These are phyloP conservation scores for Acrobasis suavella DNA, from an alignment of 2,888 invertebrate species.

Conservation along the genomic window DNA sequence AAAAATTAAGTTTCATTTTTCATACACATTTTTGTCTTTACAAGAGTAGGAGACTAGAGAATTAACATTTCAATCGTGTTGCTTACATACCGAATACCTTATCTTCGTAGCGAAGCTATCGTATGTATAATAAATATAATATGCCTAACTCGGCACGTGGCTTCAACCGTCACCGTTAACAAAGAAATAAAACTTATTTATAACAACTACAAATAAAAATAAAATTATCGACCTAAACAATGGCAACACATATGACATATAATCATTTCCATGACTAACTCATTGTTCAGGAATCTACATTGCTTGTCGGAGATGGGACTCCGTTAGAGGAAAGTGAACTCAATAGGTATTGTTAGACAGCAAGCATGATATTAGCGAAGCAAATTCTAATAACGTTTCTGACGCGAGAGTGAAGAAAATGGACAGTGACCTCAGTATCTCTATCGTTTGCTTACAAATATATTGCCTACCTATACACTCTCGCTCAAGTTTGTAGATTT, in stretches of 20 bases:
- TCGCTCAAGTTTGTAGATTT: too few relatives aligned
- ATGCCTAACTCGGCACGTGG: slow-evolving; percentile 32
- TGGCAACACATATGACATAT: slow-evolving; percentile 75
- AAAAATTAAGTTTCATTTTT: slow-evolving; percentile 72
- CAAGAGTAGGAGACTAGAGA: slow-evolving; percentile 80
- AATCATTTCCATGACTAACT: slow-evolving; percentile 66
- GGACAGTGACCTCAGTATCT: too few relatives aligned
- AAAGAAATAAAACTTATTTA: slow-evolving; percentile 60
- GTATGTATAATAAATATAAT: slow-evolving; percentile 38
- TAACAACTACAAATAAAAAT: slow-evolving; percentile 53
- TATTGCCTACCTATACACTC: too few relatives aligned
- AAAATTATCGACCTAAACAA: slow-evolving; percentile 69
- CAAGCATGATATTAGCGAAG: background rate
- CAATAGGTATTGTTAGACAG: slow-evolving; percentile 11
- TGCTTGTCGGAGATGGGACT: slow-evolving; percentile 28
- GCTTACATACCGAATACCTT: slow-evolving; percentile 59
- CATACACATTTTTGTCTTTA: slow-evolving; percentile 76
- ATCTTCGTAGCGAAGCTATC: slow-evolving; percentile 62
- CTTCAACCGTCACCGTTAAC: slow-evolving; percentile 50
- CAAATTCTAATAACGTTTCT: too few relatives aligned
- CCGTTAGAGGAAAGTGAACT: slow-evolving; percentile 8
- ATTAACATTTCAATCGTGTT: slow-evolving; percentile 73
- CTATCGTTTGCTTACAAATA: too few relatives aligned
- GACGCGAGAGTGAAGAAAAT: too few relatives aligned
- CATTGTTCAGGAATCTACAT: slow-evolving; percentile 62